Evolutionary conservation across 2,888 invertebrate species (phyloP), one percentile per base, ranked within the genome.

Genomic region (Cyclophora albipunctata): DNA sequence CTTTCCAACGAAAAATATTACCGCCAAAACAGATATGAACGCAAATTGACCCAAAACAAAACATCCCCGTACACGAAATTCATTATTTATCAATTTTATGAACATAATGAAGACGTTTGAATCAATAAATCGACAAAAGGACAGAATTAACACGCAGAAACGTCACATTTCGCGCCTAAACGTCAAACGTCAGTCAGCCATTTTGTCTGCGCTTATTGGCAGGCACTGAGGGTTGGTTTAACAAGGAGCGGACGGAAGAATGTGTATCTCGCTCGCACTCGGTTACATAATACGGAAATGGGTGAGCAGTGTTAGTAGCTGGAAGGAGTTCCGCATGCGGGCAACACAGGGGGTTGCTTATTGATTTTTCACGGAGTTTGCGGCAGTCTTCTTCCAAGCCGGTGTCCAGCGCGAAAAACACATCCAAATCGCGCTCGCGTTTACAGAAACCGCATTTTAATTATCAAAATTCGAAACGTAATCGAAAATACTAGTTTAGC

Each of bases 121-220:
- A 81, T 83, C 80, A 72, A 81, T 78, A 74, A 72, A 66, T 49
- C 46, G 40, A n/a, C n/a, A n/a, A n/a, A n/a, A n/a, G n/a, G n/a
- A n/a, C 64, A 66, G 64, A 75, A 76, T 74, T 77, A 75, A 50
- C 73, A 68, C 72, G 70, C 61, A 72, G 65, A 78, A 75, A 81
- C 74, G 85, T 84, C 85, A 86, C 55, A 78, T 84, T 86, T 84
- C 77, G 79, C 86, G 85, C 84, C 77, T 73, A 84, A 86, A 86
- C 79, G 78, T 80, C 79, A 86, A 84, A 84, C 73, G 83, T 83
- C 84, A 84, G 54, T 62, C 75, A 57, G 77, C 84, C 83, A 86
- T 85, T 62, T 82, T 81, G 75, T 40, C 45, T 40, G 42, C 58
- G 56, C 67, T 70, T 68, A 86, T 86, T 87, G 85, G 87, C 73